Percentiles rank a stretch among this genome's conserved stretches.
phyloP scores from a whole-genome alignment of 2,888 invertebrate genomes.

The Tricholauxania praeusta region DNA sequence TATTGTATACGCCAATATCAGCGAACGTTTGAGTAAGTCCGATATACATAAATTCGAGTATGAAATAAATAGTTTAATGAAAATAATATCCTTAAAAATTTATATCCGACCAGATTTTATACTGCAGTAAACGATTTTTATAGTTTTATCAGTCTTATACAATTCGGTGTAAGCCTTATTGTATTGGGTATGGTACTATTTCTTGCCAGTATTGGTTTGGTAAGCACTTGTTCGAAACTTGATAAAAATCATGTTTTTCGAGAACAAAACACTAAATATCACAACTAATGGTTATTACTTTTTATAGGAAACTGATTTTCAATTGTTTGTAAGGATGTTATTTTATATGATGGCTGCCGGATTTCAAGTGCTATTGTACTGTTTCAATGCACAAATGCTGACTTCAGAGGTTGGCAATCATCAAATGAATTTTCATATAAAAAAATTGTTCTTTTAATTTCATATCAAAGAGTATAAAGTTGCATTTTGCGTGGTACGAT shows the following conservation, averaged over 20 bases:
- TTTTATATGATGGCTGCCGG: conserved; percentile 44
- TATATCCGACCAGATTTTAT: conserved; percentile 31
- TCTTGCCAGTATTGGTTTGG: conserved; percentile 55
- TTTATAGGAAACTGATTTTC: conserved; percentile 34
- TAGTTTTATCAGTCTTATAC: conserved; percentile 50
- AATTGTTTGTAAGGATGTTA: conserved; percentile 41
- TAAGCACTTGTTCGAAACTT: conserved; percentile 31
- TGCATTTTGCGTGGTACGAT: conserved; percentile 56
- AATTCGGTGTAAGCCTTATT: conserved; percentile 53
- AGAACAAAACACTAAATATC: not conserved
- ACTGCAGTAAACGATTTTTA: conserved; percentile 40
- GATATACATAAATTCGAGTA: too few species aligned
- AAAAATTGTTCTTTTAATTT: not conserved
- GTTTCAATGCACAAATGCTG: conserved; percentile 48
- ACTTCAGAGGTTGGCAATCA: conserved; percentile 44
- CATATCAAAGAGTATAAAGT: conserved; percentile 52
- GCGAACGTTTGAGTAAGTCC: conserved; percentile 37
- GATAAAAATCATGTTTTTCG: not conserved
- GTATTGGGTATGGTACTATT: conserved; percentile 58
- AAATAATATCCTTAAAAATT: too few species aligned
- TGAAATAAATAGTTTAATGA: too few species aligned
- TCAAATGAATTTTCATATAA: conserved; percentile 6
- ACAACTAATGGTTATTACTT: not conserved
- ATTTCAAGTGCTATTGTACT: conserved; percentile 47
- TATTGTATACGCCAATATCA: conserved; percentile 41